Evolutionary conservation across 2,797 vertebrate genomes (phyloP).

Genomic region (Acrossocheilus wenchowensis): DNA sequence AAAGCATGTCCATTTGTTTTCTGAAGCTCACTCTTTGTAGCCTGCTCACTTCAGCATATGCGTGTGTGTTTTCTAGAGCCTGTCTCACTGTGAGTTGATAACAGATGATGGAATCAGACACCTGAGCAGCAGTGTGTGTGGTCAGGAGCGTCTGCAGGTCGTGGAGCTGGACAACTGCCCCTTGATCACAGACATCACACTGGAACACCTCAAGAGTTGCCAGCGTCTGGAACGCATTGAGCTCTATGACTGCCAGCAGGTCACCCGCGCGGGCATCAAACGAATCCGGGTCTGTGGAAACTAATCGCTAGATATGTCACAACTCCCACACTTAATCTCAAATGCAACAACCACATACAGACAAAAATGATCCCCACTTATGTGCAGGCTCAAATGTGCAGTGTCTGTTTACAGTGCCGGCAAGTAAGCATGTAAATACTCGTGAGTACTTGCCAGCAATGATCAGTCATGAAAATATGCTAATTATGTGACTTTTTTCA

Average conservation of each 20-base stretch:
- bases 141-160: constrained; percentile 94
- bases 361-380: background rate
- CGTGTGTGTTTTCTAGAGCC: constrained; percentile 78
- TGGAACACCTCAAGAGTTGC: constrained; percentile 98
- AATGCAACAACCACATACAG: background rate
- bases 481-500: background rate
- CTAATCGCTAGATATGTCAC: background rate
- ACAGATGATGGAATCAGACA: constrained; percentile 97
- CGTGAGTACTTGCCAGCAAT: background rate
- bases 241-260: constrained; percentile 98
- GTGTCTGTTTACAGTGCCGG: background rate
- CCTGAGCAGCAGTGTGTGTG: constrained; percentile 95
- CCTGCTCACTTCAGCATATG: background rate
- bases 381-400: background rate
- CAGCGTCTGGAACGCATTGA: constrained; percentile 97
- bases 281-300: constrained; percentile 89
- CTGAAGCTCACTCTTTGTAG: background rate
- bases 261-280: constrained; percentile 96
- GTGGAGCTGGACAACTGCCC: constrained; percentile 99
- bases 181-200: constrained; percentile 94
- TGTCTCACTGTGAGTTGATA: constrained; percentile 98
- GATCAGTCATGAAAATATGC: background rate
- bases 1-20: background rate
- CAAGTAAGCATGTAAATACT: background rate
- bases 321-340: background rate